Evolutionary conservation across 2,888 invertebrate species (phyloP).

Genomic region (Drosophila formosana): DNA sequence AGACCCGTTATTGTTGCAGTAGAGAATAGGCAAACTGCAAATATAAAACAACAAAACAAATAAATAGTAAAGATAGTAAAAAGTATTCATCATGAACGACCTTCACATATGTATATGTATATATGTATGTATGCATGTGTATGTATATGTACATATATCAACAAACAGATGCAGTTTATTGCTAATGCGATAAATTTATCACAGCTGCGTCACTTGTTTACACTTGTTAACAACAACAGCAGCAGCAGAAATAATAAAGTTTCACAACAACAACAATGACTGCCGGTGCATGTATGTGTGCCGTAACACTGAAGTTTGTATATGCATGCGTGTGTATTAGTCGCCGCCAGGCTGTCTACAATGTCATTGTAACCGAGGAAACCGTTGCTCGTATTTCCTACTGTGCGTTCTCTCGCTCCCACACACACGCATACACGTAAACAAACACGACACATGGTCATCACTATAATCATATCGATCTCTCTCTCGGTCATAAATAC

Average conservation of each 20-base stretch:
- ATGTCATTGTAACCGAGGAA: conserved; percentile 74
- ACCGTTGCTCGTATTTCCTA: conserved; percentile 53
- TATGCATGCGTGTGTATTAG: conserved; percentile 35
- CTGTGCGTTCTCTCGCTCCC: conserved; percentile 23
- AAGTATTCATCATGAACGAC: conserved; percentile 33
- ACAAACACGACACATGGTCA: conserved; percentile 64
- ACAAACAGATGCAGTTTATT: conserved; percentile 32
- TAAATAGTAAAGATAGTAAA: conserved; percentile 1
- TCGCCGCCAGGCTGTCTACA: conserved; percentile 76
- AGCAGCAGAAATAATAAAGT: conserved; percentile 21
- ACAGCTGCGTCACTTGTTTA: conserved; percentile 43
- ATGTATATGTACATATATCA: conserved; percentile 6
- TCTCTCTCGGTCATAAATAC: conserved; percentile 58
- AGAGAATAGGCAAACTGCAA: conserved; percentile 60
- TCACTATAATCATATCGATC: conserved; percentile 75
- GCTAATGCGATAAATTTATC: conserved; percentile 35
- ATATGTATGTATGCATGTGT: conserved; percentile 1
- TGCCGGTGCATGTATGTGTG: conserved; percentile 47
- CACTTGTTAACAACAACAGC: conserved; percentile 37
- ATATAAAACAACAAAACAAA: not conserved
- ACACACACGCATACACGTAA: conserved; percentile 26
- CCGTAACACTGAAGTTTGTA: conserved; percentile 71
- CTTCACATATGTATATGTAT: conserved; percentile 30
- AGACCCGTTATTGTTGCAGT: conserved; percentile 72
- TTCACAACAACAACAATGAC: conserved; percentile 37